Evolutionary conservation across 2,797 vertebrate genomes (phyloP).

Genomic region (Anas bahamensis): DNA sequence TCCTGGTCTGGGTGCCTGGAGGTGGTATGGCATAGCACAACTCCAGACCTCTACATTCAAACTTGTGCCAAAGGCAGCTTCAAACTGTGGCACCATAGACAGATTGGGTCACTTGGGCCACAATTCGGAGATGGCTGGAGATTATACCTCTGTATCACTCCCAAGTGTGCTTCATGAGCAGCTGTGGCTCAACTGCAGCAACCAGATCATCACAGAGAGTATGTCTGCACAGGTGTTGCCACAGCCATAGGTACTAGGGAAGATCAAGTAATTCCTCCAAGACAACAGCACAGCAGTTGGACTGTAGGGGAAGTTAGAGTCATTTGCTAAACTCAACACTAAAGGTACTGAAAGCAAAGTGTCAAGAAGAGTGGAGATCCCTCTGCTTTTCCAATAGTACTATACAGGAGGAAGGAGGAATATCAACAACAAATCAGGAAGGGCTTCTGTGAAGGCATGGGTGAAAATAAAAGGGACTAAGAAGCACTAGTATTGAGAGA

Average conservation of each 20-base stretch:
- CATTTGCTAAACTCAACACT: background rate
- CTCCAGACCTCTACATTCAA: background rate
- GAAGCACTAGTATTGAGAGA: background rate
- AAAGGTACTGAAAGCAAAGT: background rate
- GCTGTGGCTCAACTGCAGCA: background rate
- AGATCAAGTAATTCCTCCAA: background rate
- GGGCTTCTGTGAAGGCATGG: background rate
- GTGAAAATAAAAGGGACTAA: background rate
- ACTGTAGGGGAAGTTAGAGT: background rate
- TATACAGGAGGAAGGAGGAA: background rate
- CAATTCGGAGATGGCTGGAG: background rate
- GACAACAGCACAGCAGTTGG: background rate
- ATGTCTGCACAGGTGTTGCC: background rate
- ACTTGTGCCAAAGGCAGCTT: background rate
- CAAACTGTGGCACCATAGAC: background rate
- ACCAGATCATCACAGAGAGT: background rate
- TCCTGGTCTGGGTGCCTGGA: background rate
- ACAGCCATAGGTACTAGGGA: background rate
- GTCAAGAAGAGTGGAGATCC: background rate
- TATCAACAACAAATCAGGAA: background rate
- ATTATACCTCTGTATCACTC: background rate
- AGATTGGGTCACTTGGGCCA: background rate
- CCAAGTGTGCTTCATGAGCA: background rate
- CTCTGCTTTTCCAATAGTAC: background rate
- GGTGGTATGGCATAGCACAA: background rate